Base-by-base conservation (phyloP, 1,140 invertebrate genomes). In the Reticulitermes speratus region DNA sequence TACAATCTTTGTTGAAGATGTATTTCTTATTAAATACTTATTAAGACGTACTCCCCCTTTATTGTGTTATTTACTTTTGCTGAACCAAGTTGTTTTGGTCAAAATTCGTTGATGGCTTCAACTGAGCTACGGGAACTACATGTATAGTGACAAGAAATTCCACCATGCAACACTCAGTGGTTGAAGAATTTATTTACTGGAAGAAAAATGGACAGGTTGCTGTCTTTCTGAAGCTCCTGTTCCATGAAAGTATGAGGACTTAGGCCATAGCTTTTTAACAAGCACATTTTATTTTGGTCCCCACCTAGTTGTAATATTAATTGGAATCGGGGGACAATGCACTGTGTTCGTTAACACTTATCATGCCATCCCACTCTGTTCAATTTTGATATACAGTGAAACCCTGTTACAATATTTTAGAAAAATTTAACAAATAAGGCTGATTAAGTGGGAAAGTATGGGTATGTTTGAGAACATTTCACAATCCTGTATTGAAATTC, bases 11-110 rank as follows among this genome's bases (percentile, higher is more conserved):
- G n/a, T 75, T 30, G 65, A 75, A 75, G 65, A 75, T 75, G 65
- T 75, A 75, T 75, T 75, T 30, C 65, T 75, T 75, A 75, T 75
- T 75, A 75, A 75, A 75, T 75, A 75, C 65, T 75, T 75, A 75
- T 75, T 75, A 75, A 75, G 65, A 75, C 65, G n/a, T 75, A 30
- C 65, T 75, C n/a, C n/a, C 65, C 65, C 65, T 75, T 75, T 75
- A 16, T n/a, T 75, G n/a, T 55, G 52, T 21, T 75, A 30, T n/a
- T 75, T 75, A 75, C n/a, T 30, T 25, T 75, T 75, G n/a, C 65
- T 75, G 8, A 75, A 75, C 65, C 30, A 75, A 75, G 21, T 21
- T 65, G 65, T 75, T 75, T 75, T 75, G n/a, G n/a, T 75, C 65
- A 75, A 8, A 75, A 75, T 75, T 75, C 65, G 65, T 75, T 55